Conservation (phyloP, 1,140 invertebrate genomes). For the Platyscapa corneri region DNA sequence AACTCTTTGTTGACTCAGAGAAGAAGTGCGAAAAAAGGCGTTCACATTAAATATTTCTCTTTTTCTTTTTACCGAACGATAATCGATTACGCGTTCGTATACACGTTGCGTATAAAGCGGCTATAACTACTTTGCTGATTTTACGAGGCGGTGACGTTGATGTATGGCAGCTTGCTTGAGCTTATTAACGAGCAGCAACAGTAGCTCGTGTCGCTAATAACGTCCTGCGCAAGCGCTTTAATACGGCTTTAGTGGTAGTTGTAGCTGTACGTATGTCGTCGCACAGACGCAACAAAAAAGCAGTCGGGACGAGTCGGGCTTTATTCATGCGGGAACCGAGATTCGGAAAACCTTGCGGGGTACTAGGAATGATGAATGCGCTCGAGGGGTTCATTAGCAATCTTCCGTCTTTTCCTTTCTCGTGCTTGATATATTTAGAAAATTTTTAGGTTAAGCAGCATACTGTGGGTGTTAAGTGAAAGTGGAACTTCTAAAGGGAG, state of each 20-base stretch:
- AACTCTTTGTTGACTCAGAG: background rate
- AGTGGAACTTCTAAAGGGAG: too few relatives aligned
- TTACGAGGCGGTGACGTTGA: constrained; percentile 40
- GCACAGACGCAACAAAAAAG: background rate
- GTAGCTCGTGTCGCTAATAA: constrained; percentile 25
- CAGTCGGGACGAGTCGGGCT: background rate
- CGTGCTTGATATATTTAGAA: background rate
- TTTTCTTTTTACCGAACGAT: background rate
- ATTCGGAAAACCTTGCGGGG: constrained; percentile 9
- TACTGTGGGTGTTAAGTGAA: too few relatives aligned
- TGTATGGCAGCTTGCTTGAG: constrained; percentile 25
- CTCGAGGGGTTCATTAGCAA: constrained; percentile 10
- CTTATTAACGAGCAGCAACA: constrained; percentile 24
- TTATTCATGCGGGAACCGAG: constrained; percentile 7
- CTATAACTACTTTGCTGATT: constrained; percentile 31
- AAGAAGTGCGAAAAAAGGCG: background rate
- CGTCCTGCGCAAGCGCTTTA: background rate
- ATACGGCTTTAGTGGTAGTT: too few relatives aligned
- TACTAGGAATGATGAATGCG: constrained; percentile 15
- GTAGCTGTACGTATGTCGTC: background rate
- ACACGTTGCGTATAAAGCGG: background rate
- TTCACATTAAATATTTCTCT: background rate
- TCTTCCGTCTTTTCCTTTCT: background rate
- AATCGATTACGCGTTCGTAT: constrained; percentile 4
- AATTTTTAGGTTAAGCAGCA: background rate